A percentile compares a stretch with the other conserved stretches of the same genome.
phyloP scores from a whole-genome alignment of 2,797 vertebrate species.

The Hyperoplus lanceolatus region DNA sequence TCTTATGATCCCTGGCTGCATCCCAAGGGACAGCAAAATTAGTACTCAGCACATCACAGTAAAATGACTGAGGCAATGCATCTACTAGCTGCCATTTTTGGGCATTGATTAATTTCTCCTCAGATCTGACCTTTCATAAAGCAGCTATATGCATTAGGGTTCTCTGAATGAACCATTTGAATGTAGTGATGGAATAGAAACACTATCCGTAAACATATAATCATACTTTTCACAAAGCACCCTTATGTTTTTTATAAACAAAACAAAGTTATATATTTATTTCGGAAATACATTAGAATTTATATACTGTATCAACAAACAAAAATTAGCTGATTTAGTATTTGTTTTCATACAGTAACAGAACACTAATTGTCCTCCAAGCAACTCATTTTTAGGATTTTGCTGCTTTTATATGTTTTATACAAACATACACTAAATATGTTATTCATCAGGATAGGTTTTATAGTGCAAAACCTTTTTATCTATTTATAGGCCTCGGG shows the following conservation, averaged over 20 bases:
- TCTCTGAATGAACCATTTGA: constrained; percentile 38
- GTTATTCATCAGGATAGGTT: background rate
- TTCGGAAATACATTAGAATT: background rate
- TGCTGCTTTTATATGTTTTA: constrained; percentile 1
- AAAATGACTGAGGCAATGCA: constrained; percentile 45
- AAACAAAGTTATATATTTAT: background rate
- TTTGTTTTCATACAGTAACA: too few species aligned
- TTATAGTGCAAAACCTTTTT: too few species aligned
- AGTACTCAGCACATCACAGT: constrained; percentile 51
- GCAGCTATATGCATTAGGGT: constrained; percentile 34
- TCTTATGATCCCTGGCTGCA: constrained; percentile 55
- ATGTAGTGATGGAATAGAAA: constrained; percentile 31
- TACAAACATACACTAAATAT: background rate
- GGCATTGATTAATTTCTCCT: constrained; percentile 57
- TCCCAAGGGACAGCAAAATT: constrained; percentile 52
- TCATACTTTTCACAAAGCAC: constrained; percentile 1
- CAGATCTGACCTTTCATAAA: constrained; percentile 52
- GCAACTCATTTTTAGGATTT: background rate
- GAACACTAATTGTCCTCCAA: background rate
- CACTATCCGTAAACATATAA: constrained; percentile 22
- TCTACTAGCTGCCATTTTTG: constrained; percentile 53
- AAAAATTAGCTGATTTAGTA: too few species aligned
- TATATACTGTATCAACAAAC: background rate
- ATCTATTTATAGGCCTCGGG: background rate
- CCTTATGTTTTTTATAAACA: background rate